Percentiles rank a stretch among this genome's conserved stretches.
These are phyloP conservation scores for Lithophane semibrunnea DNA, from an alignment of 2,888 invertebrate genomes.

Conservation along the genomic window DNA sequence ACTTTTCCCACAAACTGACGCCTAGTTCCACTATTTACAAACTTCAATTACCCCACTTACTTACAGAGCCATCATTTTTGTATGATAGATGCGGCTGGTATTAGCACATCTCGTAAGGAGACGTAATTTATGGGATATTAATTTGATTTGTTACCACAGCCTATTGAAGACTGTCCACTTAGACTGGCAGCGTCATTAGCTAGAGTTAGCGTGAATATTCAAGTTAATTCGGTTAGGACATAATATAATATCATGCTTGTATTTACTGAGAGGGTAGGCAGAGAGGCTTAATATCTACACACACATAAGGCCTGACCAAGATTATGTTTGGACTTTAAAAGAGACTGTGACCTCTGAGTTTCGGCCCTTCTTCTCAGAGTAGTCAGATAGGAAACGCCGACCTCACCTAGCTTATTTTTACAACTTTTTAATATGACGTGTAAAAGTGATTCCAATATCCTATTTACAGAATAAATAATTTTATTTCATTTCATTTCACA, in stretches of 20 bases:
- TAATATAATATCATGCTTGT: neutral
- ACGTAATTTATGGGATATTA: conserved; percentile 42
- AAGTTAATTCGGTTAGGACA: conserved; percentile 1
- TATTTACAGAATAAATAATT: no score
- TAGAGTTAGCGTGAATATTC: neutral
- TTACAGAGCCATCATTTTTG: conserved; percentile 25
- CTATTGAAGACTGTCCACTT: conserved; percentile 23
- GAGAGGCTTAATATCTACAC: neutral
- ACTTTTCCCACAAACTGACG: conserved; percentile 8
- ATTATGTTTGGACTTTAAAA: no score
- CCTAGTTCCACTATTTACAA: neutral
- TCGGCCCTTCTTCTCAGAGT: no score
- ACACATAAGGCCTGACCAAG: neutral
- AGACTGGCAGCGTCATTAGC: conserved; percentile 2
- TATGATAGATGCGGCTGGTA: conserved; percentile 29
- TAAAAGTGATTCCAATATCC: no score
- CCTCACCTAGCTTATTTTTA: no score
- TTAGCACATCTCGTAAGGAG: neutral
- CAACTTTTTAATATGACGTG: no score
- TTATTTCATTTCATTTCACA: no score
- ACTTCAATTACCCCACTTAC: conserved; percentile 28
- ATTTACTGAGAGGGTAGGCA: neutral
- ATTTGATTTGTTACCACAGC: conserved; percentile 41
- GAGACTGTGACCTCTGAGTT: no score
- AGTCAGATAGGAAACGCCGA: no score